Base-by-base conservation (phyloP, 2,797 vertebrate genomes). In the Tinamus major region DNA sequence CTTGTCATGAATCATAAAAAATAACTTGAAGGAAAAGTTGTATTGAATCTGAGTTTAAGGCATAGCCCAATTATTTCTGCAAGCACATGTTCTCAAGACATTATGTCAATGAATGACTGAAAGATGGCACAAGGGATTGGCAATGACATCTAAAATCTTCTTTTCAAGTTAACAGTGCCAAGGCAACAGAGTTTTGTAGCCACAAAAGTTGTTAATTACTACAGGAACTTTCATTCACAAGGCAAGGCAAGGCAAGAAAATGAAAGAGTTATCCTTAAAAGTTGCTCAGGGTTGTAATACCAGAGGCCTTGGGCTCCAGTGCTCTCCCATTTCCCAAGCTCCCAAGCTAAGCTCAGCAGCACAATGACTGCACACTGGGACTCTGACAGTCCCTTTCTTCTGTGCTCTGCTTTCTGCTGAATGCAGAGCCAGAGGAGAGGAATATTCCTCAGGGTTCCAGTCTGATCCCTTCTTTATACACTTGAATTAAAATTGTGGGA, bases 351-450 rank as follows among this genome's bases (percentile, higher is more conserved):
- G 17, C 6, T 56, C 53, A 55, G 19, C 0, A 1, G 16, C 1
- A 6, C 1, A 6, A 42, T 5, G 13, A 27, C 35, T 10, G 14
- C 74, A 18, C 2, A 35, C 46, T 69, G 33, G 27, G 5, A 84
- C 5, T 2, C 63, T 2, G 0, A 2, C n/a, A 3, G 18, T 11
- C 53, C 31, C 31, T 19, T 31, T n/a, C 48, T 55, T 48, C 29
- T 14, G 31, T 6, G 2, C 27, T 3, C 11, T 53, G 6, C 5
- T 44, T 90, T 81, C n/a, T 33, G 12, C 31, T 76, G 24, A 1
- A 0, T 0, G 1, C 7, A 0, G 17, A 58, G 14, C 6, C 7
- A 68, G 29, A 68, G 26, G 15, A 53, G 7, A n/a, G 5, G 0
- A 4, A 48, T 37, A 13, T 31, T 58, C 31, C 21, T 37, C 2